These are phyloP conservation scores for Baronia brevicornis DNA, from an alignment of 2,888 invertebrate species.

Conservation along the genomic window DNA sequence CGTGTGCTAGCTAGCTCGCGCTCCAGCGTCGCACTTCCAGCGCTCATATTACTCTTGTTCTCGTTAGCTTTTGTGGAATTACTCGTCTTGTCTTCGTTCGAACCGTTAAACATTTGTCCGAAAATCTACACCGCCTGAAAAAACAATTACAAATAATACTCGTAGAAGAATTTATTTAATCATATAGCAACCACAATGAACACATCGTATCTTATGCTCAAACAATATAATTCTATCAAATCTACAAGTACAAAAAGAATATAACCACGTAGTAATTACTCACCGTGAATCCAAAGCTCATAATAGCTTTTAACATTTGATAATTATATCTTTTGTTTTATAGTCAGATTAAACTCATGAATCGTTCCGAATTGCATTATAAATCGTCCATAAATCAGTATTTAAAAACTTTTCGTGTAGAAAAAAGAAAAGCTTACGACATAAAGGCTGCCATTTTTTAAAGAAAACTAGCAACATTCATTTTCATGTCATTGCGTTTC, in stretches of 20 bases:
- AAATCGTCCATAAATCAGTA: constrained; percentile 46
- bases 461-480: constrained; percentile 55
- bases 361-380: constrained; percentile 48
- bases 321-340: constrained; percentile 36
- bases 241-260: constrained; percentile 45
- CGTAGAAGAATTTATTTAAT: constrained; percentile 12
- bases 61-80: constrained; percentile 32
- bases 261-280: constrained; percentile 67
- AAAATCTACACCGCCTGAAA: constrained; percentile 26
- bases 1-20: constrained; percentile 84
- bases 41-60: constrained; percentile 52
- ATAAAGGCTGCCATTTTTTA: constrained; percentile 72
- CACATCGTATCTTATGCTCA: constrained; percentile 18
- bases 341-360: constrained; percentile 37
- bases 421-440: constrained; percentile 72
- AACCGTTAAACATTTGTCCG: constrained; percentile 54
- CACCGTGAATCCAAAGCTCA: constrained; percentile 53
- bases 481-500: constrained; percentile 31
- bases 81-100: constrained; percentile 33
- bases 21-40: constrained; percentile 50
- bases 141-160: constrained; percentile 7
- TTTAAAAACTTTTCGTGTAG: constrained; percentile 53
- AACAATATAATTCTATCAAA: constrained; percentile 24
- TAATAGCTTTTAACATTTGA: constrained; percentile 42
- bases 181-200: constrained; percentile 17